A percentile compares a stretch with the other conserved stretches of the same genome.
Conservation (phyloP, 2,113 vertebrate genomes). For the Raja brachyura region DNA sequence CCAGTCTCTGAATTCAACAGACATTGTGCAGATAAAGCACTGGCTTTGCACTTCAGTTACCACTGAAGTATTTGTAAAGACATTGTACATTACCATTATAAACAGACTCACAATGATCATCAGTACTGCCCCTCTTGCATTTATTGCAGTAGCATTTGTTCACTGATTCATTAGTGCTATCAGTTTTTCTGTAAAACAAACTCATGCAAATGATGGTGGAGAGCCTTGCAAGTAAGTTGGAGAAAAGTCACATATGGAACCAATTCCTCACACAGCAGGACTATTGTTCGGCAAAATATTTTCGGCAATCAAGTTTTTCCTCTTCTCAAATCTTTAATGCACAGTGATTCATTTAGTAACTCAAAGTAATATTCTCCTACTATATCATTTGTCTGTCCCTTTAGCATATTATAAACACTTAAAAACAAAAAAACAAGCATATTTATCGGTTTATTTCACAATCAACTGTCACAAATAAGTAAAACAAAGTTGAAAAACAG, state of each 20-base stretch:
- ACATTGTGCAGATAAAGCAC: not conserved
- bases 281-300: not conserved
- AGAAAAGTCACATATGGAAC: conserved; percentile 18
- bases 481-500: not conserved
- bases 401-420: not conserved
- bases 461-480: not conserved
- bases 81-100: not conserved
- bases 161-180: conserved; percentile 9
- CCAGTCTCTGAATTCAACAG: not conserved
- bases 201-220: not conserved
- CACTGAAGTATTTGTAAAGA: no score
- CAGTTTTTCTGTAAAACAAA: not conserved
- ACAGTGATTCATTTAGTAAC: conserved; percentile 1
- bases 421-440: not conserved
- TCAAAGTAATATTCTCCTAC: not conserved
- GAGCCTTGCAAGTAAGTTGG: not conserved
- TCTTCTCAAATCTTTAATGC: not conserved
- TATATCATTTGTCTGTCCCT: conserved; percentile 8
- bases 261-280: conserved; percentile 23
- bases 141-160: not conserved
- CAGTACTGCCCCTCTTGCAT: not conserved
- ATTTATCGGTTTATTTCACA: not conserved
- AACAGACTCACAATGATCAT: not conserved
- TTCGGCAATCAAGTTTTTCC: conserved; percentile 18
- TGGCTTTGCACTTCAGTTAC: not conserved